Base-by-base conservation (phyloP, 2,113 vertebrate genomes). In the Pangasianodon gigas region DNA sequence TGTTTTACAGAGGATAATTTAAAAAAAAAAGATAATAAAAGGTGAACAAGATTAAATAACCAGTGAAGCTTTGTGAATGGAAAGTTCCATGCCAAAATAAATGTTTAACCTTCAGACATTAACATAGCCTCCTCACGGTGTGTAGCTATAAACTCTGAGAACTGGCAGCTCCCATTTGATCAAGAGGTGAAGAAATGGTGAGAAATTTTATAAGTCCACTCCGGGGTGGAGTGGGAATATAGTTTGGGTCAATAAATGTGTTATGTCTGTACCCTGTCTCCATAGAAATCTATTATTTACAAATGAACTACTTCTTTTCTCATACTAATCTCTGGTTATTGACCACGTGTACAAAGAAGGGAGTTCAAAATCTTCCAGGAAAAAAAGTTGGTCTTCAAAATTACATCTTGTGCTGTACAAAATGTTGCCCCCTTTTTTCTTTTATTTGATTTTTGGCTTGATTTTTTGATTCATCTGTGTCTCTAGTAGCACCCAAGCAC, bases 211-310 rank as follows among this genome's bases (percentile, higher is more conserved):
- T 58, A 77, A 87, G 58, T 85, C 52, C 84, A 86, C 65, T 87
- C 84, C 75, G 60, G 29, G 79, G 51, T 75, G 29, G 86, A 77
- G 58, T 54, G 46, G 48, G 65, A 74, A 74, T 86, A 86, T 74
- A 74, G 46, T 24, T 54, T 65, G 74, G 86, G 89, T 29, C 37
- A 86, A 88, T 84, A 85, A 91, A 90, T 74, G 84, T 60, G 91
- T 86, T 56, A 83, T 77, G 85, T 91, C 86, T 92, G 91, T 92
- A 94, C 93, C 93, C 93, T 92, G 94, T 95, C 93, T 92, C 92
- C 92, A 92, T 90, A 92, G 75, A 95, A 94, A 94, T 91, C 87
- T 89, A 87, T 86, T 86, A 92, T 93, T 90, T 87, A 90, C 91
- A 92, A 90, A 88, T 80, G 21, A 87, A 90, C 87, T 79, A 81